A percentile compares a stretch with the other conserved stretches of the same genome.
Conservation (phyloP, 2,888 invertebrate species). For the Parasteatoda lunata region DNA sequence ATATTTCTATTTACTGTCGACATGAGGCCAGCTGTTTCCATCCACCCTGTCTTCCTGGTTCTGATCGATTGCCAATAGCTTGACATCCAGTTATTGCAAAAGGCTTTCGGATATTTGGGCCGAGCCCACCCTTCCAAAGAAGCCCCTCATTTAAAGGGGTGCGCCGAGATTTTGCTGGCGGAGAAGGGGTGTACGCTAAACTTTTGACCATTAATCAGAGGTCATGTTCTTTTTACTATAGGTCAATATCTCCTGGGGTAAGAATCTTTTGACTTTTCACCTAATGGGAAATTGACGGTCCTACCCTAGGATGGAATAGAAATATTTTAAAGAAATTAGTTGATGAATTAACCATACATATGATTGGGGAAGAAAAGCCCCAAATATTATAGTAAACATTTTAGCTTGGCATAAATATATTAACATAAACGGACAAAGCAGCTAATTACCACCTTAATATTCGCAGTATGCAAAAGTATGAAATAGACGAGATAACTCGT, state of each 20-base stretch:
- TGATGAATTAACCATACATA: too few species aligned
- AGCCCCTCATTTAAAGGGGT: conserved; percentile 1
- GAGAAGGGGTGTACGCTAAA: conserved; percentile 13
- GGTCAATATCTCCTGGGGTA: not conserved
- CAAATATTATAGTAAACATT: too few species aligned
- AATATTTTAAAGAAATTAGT: too few species aligned
- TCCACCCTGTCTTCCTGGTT: conserved; percentile 13
- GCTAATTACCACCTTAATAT: too few species aligned
- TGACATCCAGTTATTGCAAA: conserved; percentile 64
- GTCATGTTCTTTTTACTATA: not conserved
- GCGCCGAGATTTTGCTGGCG: not conserved
- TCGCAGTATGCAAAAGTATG: too few species aligned
- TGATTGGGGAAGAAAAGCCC: too few species aligned
- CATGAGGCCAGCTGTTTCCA: conserved; percentile 60
- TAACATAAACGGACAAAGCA: too few species aligned
- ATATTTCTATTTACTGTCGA: conserved; percentile 66
- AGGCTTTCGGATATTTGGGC: conserved; percentile 31
- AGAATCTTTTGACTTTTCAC: conserved; percentile 24
- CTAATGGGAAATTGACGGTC: not conserved
- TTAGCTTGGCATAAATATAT: too few species aligned
- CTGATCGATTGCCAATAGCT: conserved; percentile 64
- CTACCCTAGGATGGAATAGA: too few species aligned
- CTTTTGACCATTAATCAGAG: conserved; percentile 30
- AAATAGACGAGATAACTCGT: too few species aligned
- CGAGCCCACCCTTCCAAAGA: conserved; percentile 6